These are phyloP conservation scores for Mesitornis unicolor DNA, from an alignment of 2,113 vertebrate species.

Conservation along the genomic window DNA sequence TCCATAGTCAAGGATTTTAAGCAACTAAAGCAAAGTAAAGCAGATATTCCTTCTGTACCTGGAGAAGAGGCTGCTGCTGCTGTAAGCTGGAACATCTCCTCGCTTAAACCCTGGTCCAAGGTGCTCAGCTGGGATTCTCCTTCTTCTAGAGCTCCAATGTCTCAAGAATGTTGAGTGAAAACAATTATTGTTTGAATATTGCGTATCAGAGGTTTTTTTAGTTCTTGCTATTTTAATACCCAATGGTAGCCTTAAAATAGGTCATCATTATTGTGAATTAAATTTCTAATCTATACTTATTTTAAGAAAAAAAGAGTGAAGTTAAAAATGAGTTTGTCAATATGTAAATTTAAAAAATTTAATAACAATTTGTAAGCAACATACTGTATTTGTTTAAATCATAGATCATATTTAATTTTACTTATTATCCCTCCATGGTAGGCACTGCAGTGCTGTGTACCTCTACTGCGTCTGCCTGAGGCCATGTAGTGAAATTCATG, in stretches of 20 bases:
- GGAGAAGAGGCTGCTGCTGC: not conserved
- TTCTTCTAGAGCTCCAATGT: not conserved
- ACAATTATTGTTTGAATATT: not conserved
- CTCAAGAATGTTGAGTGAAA: not conserved
- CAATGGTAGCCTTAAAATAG: not conserved
- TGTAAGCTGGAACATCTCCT: not conserved
- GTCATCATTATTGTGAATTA: not conserved
- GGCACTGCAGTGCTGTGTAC: not conserved
- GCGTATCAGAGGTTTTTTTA: not conserved
- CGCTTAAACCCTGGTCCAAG: not conserved
- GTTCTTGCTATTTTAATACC: not conserved
- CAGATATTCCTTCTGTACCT: not conserved
- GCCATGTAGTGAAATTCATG: not conserved
- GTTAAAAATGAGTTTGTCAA: not conserved
- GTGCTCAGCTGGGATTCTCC: not conserved
- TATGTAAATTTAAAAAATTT: not conserved
- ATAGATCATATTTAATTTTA: not conserved
- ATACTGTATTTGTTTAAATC: not conserved
- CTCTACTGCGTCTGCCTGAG: not conserved
- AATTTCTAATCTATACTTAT: not conserved
- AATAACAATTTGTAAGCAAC: not conserved
- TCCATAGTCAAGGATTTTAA: not conserved
- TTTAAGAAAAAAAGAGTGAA: not conserved
- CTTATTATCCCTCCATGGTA: not conserved
- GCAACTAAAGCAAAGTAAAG: not conserved